phyloP scores from a whole-genome alignment of 1,140 invertebrate genomes.

The Holcopasites calliopsidis region DNA sequence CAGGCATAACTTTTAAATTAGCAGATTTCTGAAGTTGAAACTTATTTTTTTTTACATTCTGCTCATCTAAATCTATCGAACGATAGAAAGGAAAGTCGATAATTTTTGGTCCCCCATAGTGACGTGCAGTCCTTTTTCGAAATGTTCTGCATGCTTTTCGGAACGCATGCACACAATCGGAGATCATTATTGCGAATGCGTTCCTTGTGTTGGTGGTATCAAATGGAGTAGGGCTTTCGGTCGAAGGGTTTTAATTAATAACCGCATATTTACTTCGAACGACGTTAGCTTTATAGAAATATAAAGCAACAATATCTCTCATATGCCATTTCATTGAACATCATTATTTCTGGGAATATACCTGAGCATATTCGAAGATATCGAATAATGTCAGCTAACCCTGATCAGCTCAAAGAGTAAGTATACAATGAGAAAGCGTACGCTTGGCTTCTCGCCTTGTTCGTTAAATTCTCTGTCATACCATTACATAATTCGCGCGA shows the following conservation, averaged over 20 bases:
- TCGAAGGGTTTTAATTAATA: background rate
- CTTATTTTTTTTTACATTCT: too few relatives aligned
- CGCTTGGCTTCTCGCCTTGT: background rate
- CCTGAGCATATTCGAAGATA: background rate
- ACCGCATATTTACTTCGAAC: background rate
- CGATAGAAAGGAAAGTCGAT: too few relatives aligned
- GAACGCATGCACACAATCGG: background rate
- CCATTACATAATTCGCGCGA: background rate
- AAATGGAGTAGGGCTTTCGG: background rate
- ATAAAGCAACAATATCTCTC: background rate
- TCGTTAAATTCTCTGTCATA: background rate
- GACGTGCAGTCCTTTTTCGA: too few relatives aligned
- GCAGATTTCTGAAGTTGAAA: too few relatives aligned
- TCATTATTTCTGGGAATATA: background rate
- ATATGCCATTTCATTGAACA: background rate
- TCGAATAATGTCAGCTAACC: background rate
- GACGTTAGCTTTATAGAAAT: background rate
- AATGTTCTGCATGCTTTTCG: background rate
- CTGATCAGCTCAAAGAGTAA: slow-evolving; percentile 22
- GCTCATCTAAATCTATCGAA: too few relatives aligned
- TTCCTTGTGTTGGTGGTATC: slow-evolving; percentile 12
- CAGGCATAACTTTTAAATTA: too few relatives aligned
- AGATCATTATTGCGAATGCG: slow-evolving; percentile 7
- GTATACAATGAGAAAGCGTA: background rate
- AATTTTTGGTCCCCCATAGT: too few relatives aligned